These are phyloP conservation scores for Lepisosteus oculatus DNA, from an alignment of 2,113 vertebrate genomes.

Conservation along the genomic window DNA sequence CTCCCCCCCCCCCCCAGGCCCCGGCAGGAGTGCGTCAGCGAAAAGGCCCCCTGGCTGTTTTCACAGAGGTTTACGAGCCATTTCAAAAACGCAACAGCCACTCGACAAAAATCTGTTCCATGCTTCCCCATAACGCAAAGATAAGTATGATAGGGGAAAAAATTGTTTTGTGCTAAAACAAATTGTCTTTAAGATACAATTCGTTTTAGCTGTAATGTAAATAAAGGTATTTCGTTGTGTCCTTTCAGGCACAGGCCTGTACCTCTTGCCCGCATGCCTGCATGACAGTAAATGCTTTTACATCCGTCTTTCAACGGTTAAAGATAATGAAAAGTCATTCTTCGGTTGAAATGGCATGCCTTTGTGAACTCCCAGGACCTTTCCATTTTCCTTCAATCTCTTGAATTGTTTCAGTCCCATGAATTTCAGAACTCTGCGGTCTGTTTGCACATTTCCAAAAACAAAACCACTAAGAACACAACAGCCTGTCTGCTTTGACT, in stretches of 20 bases:
- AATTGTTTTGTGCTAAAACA: no score
- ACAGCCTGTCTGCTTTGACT: slow-evolving; percentile 48
- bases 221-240: slow-evolving; percentile 44
- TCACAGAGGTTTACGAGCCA: slow-evolving; percentile 39
- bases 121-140: slow-evolving; percentile 24
- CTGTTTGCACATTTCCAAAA: slow-evolving; percentile 39
- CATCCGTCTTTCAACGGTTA: slow-evolving; percentile 28
- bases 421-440: not conserved
- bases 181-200: not conserved
- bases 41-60: slow-evolving; percentile 60
- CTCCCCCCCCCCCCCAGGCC: slow-evolving; percentile 38
- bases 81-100: not conserved
- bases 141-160: not conserved
- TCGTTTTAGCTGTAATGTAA: slow-evolving; percentile 38
- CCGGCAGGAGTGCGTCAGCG: slow-evolving; percentile 63
- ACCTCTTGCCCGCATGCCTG: slow-evolving; percentile 48
- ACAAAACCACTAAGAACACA: slow-evolving; percentile 49
- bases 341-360: slow-evolving; percentile 64
- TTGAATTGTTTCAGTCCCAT: slow-evolving; percentile 34
- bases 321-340: slow-evolving; percentile 63
- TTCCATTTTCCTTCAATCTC: slow-evolving; percentile 48
- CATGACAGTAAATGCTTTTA: slow-evolving; percentile 62
- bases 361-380: slow-evolving; percentile 54
- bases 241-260: slow-evolving; percentile 57
- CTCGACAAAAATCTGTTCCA: slow-evolving; percentile 19